Evolutionary conservation across 2,113 vertebrate species (phyloP).

Genomic region (Melanotaenia duboulayi): DNA sequence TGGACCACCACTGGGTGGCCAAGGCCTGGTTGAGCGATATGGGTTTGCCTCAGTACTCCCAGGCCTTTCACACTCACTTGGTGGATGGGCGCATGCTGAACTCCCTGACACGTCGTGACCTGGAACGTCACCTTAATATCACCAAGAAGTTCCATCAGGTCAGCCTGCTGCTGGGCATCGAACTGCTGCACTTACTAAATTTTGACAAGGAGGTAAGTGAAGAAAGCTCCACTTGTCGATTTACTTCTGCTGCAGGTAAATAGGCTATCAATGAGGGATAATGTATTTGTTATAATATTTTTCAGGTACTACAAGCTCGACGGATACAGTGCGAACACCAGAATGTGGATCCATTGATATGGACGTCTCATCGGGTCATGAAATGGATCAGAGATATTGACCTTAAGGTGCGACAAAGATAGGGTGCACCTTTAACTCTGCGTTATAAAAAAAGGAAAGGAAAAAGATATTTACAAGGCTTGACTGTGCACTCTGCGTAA

Average conservation of each 20-base stretch:
- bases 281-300: constrained; percentile 13
- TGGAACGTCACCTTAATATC: constrained; percentile 87
- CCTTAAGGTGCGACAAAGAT: constrained; percentile 81
- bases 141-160: constrained; percentile 89
- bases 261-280: neutral
- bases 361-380: constrained; percentile 88
- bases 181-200: constrained; percentile 85
- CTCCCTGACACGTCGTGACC: constrained; percentile 86
- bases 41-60: constrained; percentile 88
- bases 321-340: constrained; percentile 86
- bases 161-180: constrained; percentile 89
- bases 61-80: constrained; percentile 89
- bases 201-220: constrained; percentile 87
- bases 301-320: constrained; percentile 85
- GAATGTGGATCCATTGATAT: constrained; percentile 86
- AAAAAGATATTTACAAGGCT: neutral
- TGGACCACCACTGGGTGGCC: constrained; percentile 93
- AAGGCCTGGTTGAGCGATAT: constrained; percentile 90
- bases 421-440: neutral
- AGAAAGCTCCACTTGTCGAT: neutral
- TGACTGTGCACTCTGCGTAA: too few species aligned
- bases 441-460: too few species aligned
- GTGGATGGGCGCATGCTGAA: constrained; percentile 88
- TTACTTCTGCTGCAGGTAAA: neutral
- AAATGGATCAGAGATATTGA: constrained; percentile 90